A percentile compares a stretch with the other conserved stretches of the same genome.
Evolutionary conservation across 2,888 invertebrate genomes (phyloP).

Genomic region (Carpatolechia fugitivella): DNA sequence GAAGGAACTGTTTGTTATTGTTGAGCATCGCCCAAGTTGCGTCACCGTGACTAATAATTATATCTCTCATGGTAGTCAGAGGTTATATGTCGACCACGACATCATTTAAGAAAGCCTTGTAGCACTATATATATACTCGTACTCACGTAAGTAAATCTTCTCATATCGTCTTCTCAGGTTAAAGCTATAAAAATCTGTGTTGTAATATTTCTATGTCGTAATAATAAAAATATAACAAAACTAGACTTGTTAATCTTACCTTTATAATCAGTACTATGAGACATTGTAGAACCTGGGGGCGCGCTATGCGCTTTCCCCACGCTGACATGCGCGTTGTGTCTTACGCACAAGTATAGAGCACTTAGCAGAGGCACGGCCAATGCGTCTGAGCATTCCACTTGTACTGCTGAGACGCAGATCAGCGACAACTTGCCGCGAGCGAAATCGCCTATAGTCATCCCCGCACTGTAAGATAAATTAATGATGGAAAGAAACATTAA

Average conservation of each 20-base stretch:
- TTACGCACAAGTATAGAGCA: constrained; percentile 67
- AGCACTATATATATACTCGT: no score
- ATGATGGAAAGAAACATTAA: neutral
- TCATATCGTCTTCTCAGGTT: no score
- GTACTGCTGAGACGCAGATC: constrained; percentile 68
- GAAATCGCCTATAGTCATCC: constrained; percentile 61
- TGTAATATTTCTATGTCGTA: no score
- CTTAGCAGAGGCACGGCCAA: constrained; percentile 65
- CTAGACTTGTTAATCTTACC: constrained; percentile 29
- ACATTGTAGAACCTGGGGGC: constrained; percentile 37
- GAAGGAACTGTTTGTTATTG: no score
- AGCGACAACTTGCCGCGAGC: constrained; percentile 57
- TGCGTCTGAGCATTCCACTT: constrained; percentile 60
- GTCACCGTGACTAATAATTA: no score
- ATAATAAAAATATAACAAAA: no score
- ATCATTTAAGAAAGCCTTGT: no score
- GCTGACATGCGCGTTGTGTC: constrained; percentile 50
- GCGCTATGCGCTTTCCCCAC: constrained; percentile 30
- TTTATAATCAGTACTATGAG: constrained; percentile 48
- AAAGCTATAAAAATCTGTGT: no score
- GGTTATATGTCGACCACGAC: no score
- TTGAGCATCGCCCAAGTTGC: no score
- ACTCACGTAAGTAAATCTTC: no score
- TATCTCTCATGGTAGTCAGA: no score
- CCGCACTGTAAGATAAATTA: constrained; percentile 40